phyloP scores from a whole-genome alignment of 2,113 vertebrate genomes.

The Todiramphus chloris region DNA sequence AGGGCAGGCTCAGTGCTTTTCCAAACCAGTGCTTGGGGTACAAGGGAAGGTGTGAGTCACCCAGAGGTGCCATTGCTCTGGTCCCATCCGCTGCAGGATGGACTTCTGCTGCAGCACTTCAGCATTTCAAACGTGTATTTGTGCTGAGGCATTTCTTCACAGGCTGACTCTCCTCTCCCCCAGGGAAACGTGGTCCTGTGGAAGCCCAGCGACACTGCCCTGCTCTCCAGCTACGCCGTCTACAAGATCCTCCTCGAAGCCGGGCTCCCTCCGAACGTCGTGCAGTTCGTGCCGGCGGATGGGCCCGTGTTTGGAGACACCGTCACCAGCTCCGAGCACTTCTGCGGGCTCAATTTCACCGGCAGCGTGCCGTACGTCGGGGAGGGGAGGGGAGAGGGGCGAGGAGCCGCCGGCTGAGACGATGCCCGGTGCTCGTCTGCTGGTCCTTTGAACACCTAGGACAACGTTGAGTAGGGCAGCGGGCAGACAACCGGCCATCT shows the following conservation, averaged over 20 bases:
- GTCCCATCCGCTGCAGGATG: fast-evolving
- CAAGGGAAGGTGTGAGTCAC: fast-evolving
- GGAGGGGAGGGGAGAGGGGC: neutral
- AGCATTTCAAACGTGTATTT: fast-evolving
- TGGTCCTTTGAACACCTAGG: fast-evolving
- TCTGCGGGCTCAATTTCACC: constrained; percentile 95
- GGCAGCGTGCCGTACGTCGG: constrained; percentile 91
- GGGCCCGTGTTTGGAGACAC: constrained; percentile 90
- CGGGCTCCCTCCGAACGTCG: constrained; percentile 87
- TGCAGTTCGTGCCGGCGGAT: constrained; percentile 92
- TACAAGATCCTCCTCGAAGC: constrained; percentile 86
- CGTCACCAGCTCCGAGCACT: constrained; percentile 85
- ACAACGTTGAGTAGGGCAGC: neutral
- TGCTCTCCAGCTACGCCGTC: constrained; percentile 89
- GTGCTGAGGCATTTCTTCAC: neutral
- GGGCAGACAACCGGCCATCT: neutral
- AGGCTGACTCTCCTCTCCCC: neutral
- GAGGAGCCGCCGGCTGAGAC: neutral
- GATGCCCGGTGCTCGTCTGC: neutral
- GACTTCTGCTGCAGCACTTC: fast-evolving
- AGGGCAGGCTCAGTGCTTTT: fast-evolving
- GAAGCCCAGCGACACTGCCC: constrained; percentile 93
- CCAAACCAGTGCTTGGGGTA: fast-evolving
- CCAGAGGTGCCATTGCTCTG: fast-evolving
- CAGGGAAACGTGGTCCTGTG: constrained; percentile 98